Evolutionary conservation across 2,797 vertebrate species (phyloP), one percentile per base, ranked within the genome.

Genomic region (Rhyacichthys aspro): DNA sequence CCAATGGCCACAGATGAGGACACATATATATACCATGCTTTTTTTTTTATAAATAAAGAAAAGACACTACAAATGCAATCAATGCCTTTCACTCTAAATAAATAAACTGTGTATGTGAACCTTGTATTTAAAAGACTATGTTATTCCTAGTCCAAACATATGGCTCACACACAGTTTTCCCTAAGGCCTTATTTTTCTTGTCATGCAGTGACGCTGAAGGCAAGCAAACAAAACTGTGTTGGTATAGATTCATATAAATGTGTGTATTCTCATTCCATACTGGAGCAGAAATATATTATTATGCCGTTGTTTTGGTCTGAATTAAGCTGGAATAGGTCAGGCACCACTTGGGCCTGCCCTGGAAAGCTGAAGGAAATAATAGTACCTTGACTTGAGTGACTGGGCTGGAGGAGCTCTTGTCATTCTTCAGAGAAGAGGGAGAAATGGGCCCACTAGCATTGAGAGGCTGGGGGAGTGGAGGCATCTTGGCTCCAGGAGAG

Each of bases 401-500:
- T 56, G 98, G 98, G 84, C 96, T 99, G 90, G 93, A 95, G 90
- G 96, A 96, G 92, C 95, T 96, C 92, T 97, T 98, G 91, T 99
- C 97, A 75, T 95, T 99, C 94, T 99, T 99, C 90, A 98, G 93
- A 78, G 94, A 95, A 78, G 96, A 96, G 71, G 97, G 98, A 79
- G 98, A 99, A 81, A 98, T 94, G 56, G 95, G 91, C 82, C 96
- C 96, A 59, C 94, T 92, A 0, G 94, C 89, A 85, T 94, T 97
- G 83, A 94, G 93, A 69, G 95, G 90, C 89, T 99, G 98, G 67
- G 96, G 95, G 86, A 96, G 95, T 17, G 94, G 95, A 67, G 95
- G 93, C 94, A 99, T 97, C 93, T 99, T 99, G 93, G 96, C 94
- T 93, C 96, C 96, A 72, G 98, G 98, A 90, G 98, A 99, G 90